Evolutionary conservation across 2,888 invertebrate species (phyloP), one percentile per base, ranked within the genome.

Genomic region (Himalopsyche anomala): DNA sequence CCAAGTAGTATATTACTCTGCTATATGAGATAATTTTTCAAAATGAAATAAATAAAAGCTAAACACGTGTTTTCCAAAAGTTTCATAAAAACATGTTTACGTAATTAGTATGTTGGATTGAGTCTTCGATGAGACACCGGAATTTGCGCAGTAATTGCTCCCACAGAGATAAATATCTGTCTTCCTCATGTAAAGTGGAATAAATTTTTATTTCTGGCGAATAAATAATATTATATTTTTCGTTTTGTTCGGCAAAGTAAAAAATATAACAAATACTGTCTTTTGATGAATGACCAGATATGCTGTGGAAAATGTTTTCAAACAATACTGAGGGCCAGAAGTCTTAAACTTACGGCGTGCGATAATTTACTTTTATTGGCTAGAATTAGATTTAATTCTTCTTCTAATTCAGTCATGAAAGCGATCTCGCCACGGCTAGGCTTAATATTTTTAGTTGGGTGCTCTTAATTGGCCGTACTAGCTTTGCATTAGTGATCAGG

Each of bases 271-370:
- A 74, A 74, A 74, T 74, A 74, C 28, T 74, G 36, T 74, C 74
- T 74, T 74, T 74, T 74, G 74, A 74, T 74, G 74, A 74, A 74
- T 74, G 74, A 74, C 74, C 74, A 74, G 74, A 74, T 38, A 74
- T 74, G 38, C 74, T 36, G 38, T 74, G 74, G 74, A 74, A 74
- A 74, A 74, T 74, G 74, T 74, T 74, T 74, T 74, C 74, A 28
- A 74, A 74, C 74, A 74, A 74, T 36, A 12, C 74, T 36, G 74
- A 74, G 38, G 8, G 38, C 38, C 74, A 74, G 74, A 36, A 28
- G 36, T 74, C 9, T 28, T 1, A 74, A 74, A 74, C 62, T 19
- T 9, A 28, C 15, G 62, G 62, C 19, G 15, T 51, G 12, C 15
- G 51, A 51, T 15, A 51, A 15, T 51, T 51, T 5, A 51, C 8